Percentiles rank a stretch among this genome's conserved stretches.
Evolutionary conservation across 2,113 vertebrate genomes (phyloP).

Genomic region (Semnornis frantzii): DNA sequence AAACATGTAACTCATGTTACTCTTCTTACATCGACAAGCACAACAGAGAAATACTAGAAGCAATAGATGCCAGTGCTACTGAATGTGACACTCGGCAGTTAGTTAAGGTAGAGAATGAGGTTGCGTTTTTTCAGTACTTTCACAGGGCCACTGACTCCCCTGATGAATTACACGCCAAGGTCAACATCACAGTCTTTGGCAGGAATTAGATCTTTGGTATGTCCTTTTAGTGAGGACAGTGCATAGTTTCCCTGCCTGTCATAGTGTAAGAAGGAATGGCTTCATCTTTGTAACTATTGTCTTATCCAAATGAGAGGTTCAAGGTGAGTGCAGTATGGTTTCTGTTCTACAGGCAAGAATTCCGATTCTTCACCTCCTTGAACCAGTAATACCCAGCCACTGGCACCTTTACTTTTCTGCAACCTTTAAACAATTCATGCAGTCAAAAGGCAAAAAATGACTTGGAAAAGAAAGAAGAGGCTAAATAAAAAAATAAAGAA

Average conservation of each 20-base stretch:
- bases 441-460: neutral
- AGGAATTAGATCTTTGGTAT: neutral
- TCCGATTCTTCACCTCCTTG: neutral
- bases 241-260: neutral
- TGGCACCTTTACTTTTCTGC: neutral
- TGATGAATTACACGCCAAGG: neutral
- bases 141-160: neutral
- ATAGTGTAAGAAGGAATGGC: neutral
- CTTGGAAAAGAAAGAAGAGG: neutral
- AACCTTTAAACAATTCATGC: neutral
- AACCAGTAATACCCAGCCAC: neutral
- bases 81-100: fast-evolving
- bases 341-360: neutral
- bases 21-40: neutral
- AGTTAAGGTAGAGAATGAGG: neutral
- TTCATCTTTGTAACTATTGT: neutral
- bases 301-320: neutral
- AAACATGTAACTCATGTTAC: neutral
- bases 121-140: neutral
- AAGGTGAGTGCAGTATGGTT: neutral
- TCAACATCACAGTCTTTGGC: neutral
- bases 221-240: neutral
- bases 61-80: fast-evolving
- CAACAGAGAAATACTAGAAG: neutral
- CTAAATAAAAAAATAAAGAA: neutral